Evolutionary conservation across 2,888 invertebrate genomes (phyloP).

Genomic region (Bursaphelenchus okinawaensis): DNA sequence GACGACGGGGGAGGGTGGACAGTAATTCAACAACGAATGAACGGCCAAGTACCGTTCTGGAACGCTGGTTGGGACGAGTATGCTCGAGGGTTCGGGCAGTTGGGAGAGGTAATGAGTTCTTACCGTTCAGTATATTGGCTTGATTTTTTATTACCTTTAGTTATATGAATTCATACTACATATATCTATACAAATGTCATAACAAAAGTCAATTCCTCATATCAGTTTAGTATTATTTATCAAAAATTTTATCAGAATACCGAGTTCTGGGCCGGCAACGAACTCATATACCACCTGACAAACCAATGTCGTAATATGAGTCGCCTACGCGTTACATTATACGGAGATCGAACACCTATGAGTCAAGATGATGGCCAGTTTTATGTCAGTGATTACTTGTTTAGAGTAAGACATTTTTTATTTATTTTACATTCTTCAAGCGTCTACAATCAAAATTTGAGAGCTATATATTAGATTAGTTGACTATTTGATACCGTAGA

Average conservation of each 20-base stretch:
- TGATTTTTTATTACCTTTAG: too few relatives aligned
- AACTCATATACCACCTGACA: slow-evolving; percentile 32
- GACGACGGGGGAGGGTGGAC: slow-evolving; percentile 32
- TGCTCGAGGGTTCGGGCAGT: slow-evolving; percentile 38
- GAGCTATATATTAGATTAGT: too few relatives aligned
- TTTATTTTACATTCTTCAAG: too few relatives aligned
- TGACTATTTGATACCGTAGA: too few relatives aligned
- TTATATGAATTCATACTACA: too few relatives aligned
- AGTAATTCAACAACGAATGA: slow-evolving; percentile 32
- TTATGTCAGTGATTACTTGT: not conserved
- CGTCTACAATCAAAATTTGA: too few relatives aligned
- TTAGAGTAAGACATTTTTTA: not conserved
- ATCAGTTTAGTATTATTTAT: too few relatives aligned
- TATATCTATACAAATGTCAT: too few relatives aligned
- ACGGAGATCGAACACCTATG: slow-evolving; percentile 40
- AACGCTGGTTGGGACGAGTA: slow-evolving; percentile 41
- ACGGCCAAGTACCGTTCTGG: slow-evolving; percentile 37
- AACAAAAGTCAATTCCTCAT: too few relatives aligned
- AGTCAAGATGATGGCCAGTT: slow-evolving; percentile 23
- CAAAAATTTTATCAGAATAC: slow-evolving; percentile 16
- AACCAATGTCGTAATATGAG: slow-evolving; percentile 11
- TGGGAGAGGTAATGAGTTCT: too few relatives aligned
- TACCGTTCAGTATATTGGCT: too few relatives aligned
- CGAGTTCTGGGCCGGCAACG: slow-evolving; percentile 46
- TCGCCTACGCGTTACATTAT: slow-evolving; percentile 39